Evolutionary conservation across 2,113 vertebrate species (phyloP).

Genomic region (Apistogramma diplotaenia): DNA sequence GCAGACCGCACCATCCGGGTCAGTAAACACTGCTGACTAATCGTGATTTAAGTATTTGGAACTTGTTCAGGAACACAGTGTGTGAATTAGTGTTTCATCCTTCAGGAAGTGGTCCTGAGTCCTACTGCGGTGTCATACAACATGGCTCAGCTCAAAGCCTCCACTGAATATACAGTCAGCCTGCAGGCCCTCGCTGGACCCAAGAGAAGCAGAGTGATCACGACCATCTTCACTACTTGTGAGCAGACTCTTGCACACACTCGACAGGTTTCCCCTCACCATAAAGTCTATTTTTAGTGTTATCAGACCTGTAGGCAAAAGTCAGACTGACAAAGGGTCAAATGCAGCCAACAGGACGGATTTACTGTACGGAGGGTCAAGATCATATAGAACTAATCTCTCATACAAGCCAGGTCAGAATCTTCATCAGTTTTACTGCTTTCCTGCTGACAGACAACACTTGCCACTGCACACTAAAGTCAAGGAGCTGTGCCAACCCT

Average conservation of each 20-base stretch:
- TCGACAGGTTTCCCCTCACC: background rate
- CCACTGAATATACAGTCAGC: constrained; percentile 84
- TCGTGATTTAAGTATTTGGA: background rate
- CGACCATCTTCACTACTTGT: constrained; percentile 89
- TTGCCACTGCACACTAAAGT: background rate
- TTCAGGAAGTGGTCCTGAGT: constrained; percentile 86
- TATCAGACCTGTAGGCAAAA: background rate
- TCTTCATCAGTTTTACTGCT: background rate
- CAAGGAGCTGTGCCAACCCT: background rate
- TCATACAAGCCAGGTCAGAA: background rate
- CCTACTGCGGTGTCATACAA: constrained; percentile 87
- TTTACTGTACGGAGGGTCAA: background rate
- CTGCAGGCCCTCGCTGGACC: constrained; percentile 85
- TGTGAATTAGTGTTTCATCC: background rate
- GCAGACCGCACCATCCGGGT: constrained; percentile 86
- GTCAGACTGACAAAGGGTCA: background rate
- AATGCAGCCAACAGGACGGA: background rate
- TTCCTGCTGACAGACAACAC: background rate
- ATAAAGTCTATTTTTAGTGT: background rate
- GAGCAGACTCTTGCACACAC: constrained; percentile 52
- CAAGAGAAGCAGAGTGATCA: constrained; percentile 83
- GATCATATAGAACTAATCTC: too few relatives aligned
- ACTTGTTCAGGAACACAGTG: background rate
- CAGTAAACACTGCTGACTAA: background rate
- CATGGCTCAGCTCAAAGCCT: constrained; percentile 85